Base-by-base conservation (phyloP, 2,113 vertebrate genomes). In the Microcebus ravelobensis region DNA sequence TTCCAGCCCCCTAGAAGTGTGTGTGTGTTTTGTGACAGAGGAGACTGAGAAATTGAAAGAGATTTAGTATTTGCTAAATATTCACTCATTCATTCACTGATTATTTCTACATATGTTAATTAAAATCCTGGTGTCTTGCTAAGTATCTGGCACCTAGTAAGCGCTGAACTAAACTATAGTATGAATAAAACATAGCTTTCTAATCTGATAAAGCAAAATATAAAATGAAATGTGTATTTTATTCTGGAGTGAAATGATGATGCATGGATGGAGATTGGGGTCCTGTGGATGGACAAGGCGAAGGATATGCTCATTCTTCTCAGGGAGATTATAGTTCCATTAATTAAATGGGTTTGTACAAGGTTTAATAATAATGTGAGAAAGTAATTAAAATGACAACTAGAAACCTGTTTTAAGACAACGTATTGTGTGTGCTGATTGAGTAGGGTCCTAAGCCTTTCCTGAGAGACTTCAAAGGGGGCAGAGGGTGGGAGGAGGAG, bases 31-130 rank as follows among this genome's bases (percentile, higher is more conserved):
- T 73, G 14, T 80, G 59, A 95, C 67, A 68, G n/a, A 31, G 8
- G 52, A 91, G 21, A 59, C 13, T 76, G 39, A 31, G 67, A 91
- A 91, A 96, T 42, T 70, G 45, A 90, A 71, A 86, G 20, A 91
- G 52, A 31, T 70, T 84, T 95, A 80, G 14, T 25, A 71, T 90
- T 96, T 87, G 39, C 23, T 90, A 70, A 89, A 50, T 73, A 82
- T 15, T 74, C 42, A 61, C 61, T 81, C 21, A 31, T 6, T 63
- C 21, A 71, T 14, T 73, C 39, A 73, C 18, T 81, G 13, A 88
- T 87, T 65, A 80, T 80, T 77, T 68, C 21, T 48, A 1, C 74
- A 65, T 45, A 31, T 59, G 39, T 39, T 96, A 57, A 90, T 76
- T 68, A 52, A 94, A 31, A 63, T 5, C 17, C 48, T 84, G 15